These are phyloP conservation scores for Cherax destructor DNA, from an alignment of 1,140 invertebrate species.

Conservation along the genomic window DNA sequence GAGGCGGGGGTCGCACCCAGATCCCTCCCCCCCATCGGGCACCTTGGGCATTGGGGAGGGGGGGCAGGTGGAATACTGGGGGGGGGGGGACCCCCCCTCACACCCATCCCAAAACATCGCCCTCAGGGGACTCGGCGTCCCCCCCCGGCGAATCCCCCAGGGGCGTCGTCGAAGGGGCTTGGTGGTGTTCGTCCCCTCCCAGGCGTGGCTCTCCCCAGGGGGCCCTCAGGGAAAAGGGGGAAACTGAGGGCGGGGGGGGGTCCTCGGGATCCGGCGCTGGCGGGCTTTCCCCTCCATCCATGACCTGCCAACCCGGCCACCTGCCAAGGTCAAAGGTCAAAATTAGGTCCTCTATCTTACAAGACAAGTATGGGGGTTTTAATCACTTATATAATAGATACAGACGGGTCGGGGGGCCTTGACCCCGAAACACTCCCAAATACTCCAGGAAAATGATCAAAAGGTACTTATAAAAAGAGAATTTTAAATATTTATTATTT, in stretches of 20 bases:
- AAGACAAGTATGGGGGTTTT: not conserved
- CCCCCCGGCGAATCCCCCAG: constrained; percentile 2
- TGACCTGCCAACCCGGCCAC: constrained; percentile 60
- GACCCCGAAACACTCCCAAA: no score
- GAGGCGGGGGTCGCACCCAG: constrained; percentile 46
- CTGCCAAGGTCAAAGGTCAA: not conserved
- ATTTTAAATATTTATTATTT: no score
- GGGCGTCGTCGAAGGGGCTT: not conserved
- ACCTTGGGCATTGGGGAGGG: constrained; percentile 26
- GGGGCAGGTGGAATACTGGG: constrained; percentile 35
- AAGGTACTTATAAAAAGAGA: no score
- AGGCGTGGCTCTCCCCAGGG: constrained; percentile 23
- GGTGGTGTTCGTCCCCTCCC: not conserved
- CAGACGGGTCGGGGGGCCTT: not conserved
- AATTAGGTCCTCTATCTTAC: not conserved
- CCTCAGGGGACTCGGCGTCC: constrained; percentile 1
- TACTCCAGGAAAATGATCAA: no score
- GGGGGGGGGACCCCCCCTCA: constrained; percentile 53
- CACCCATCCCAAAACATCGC: not conserved
- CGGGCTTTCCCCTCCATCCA: constrained; percentile 61
- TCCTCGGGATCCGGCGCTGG: constrained; percentile 58
- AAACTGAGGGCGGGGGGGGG: constrained; percentile 39
- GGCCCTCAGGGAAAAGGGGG: constrained; percentile 32
- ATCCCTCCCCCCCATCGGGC: constrained; percentile 47
- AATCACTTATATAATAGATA: no score